Conservation (phyloP, 2,113 vertebrate genomes). For the Labrus mixtus region DNA sequence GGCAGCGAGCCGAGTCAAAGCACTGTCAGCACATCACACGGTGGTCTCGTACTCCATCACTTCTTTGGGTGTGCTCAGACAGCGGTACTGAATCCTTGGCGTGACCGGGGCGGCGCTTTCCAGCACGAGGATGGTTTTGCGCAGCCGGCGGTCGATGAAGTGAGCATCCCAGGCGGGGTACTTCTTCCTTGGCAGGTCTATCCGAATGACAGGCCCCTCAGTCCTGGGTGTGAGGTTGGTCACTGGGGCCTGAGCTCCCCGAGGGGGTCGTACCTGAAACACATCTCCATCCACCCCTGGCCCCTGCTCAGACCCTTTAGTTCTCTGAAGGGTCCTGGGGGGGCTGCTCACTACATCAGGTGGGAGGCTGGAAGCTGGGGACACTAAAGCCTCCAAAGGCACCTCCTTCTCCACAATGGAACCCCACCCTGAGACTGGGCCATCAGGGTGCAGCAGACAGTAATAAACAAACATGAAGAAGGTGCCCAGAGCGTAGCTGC, state of each 20-base stretch:
- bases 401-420: conserved; percentile 82
- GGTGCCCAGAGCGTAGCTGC: conserved; percentile 95
- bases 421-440: conserved; percentile 88
- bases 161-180: conserved; percentile 99
- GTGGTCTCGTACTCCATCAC: conserved; percentile 98
- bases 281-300: conserved; percentile 87
- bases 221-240: conserved; percentile 86
- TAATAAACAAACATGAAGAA: conserved; percentile 99
- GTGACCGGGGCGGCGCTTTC: conserved; percentile 92
- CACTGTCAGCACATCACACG: conserved; percentile 82
- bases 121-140: conserved; percentile 95
- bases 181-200: conserved; percentile 97
- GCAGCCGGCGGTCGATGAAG: conserved; percentile 95
- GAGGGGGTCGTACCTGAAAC: conserved; percentile 92
- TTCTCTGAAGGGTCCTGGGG: conserved; percentile 95
- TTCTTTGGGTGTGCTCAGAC: conserved; percentile 89
- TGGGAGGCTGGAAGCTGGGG: conserved; percentile 75
- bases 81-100: conserved; percentile 94
- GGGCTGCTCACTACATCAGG: conserved; percentile 90
- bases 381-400: conserved; percentile 72
- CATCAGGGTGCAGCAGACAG: conserved; percentile 95
- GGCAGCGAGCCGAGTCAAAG: conserved; percentile 41
- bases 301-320: conserved; percentile 90
- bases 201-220: conserved; percentile 95
- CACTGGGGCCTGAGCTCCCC: conserved; percentile 80